phyloP scores from a whole-genome alignment of 2,113 vertebrate species.

The Pomatorhinus ruficollis region DNA sequence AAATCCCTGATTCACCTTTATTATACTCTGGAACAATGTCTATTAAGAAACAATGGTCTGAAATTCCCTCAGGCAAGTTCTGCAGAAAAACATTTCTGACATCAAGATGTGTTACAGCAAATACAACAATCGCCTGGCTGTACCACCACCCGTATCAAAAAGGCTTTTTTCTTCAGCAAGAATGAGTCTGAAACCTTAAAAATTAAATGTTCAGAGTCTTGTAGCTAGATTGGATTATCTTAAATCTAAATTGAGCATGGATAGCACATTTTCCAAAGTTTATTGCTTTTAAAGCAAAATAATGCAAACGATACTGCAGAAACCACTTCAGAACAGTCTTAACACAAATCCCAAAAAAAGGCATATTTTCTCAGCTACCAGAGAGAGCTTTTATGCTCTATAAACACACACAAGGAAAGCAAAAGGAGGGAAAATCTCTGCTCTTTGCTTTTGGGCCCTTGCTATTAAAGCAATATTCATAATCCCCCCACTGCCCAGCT shows the following conservation, averaged over 20 bases:
- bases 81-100: not conserved
- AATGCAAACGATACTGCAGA: not conserved
- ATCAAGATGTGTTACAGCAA: not conserved
- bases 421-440: not conserved
- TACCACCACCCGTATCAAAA: not conserved
- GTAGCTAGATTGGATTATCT: not conserved
- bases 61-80: not conserved
- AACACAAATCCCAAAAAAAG: not conserved
- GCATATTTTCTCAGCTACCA: not conserved
- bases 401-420: not conserved
- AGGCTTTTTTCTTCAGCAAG: not conserved
- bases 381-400: not conserved
- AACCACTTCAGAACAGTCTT: not conserved
- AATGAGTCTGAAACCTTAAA: not conserved
- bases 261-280: not conserved
- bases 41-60: not conserved
- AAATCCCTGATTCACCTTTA: not conserved
- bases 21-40: not conserved
- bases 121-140: not conserved
- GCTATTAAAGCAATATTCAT: not conserved
- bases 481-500: not conserved
- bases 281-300: not conserved
- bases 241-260: not conserved
- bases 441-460: not conserved
- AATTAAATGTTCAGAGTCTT: not conserved